Evolutionary conservation across 2,888 invertebrate species (phyloP).

Genomic region (Limnephilus auricula): DNA sequence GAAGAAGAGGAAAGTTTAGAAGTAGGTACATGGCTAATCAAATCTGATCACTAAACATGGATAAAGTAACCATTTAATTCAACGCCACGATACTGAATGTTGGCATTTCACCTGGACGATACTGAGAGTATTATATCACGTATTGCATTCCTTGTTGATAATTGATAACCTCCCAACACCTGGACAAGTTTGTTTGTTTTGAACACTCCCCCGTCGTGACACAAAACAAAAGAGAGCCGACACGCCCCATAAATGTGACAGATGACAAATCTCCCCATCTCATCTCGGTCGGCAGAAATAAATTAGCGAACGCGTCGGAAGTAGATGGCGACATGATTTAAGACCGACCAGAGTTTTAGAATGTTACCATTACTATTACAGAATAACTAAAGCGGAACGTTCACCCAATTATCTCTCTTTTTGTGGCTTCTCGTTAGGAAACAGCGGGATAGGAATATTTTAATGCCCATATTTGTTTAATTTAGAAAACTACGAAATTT

Average conservation of each 20-base stretch:
- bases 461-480: background rate
- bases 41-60: too few species aligned
- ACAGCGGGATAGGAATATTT: constrained; percentile 16
- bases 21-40: too few species aligned
- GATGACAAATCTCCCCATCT: background rate
- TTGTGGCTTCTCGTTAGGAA: constrained; percentile 15
- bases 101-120: too few species aligned
- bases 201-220: background rate
- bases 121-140: too few species aligned
- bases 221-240: background rate
- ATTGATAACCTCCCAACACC: constrained; percentile 2
- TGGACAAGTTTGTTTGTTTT: background rate
- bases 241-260: constrained; percentile 47
- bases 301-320: constrained; percentile 46
- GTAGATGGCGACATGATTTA: constrained; percentile 16
- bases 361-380: background rate
- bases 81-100: too few species aligned
- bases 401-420: constrained; percentile 19
- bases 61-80: too few species aligned
- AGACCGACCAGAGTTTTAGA: background rate
- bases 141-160: background rate
- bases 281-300: constrained; percentile 11
- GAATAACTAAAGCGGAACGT: constrained; percentile 8
- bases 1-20: too few species aligned
- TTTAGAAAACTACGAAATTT: background rate